Base-by-base conservation (phyloP, 2,797 vertebrate genomes). In the Ctenopoma kingsleyae region DNA sequence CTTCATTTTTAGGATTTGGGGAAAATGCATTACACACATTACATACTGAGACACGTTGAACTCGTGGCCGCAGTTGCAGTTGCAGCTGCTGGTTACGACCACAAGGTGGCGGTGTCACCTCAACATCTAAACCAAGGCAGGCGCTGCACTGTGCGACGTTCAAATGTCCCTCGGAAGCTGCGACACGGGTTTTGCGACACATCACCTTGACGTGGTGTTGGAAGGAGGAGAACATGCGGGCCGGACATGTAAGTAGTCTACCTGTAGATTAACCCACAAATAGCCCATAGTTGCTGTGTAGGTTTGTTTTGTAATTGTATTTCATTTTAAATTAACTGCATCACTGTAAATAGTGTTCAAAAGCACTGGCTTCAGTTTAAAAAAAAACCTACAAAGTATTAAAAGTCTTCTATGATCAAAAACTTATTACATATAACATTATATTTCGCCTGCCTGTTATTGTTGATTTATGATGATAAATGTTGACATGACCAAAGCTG, bases 21-120 rank as follows among this genome's bases (percentile, higher is more conserved):
- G n/a, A n/a, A n/a, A n/a, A n/a, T n/a, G n/a, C 10, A 11, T 12
- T n/a, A n/a, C n/a, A n/a, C n/a, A n/a, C n/a, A n/a, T n/a, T n/a
- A n/a, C n/a, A n/a, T n/a, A n/a, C n/a, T n/a, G n/a, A n/a, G n/a
- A n/a, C n/a, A n/a, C n/a, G 10, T 40, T 12, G 4, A 8, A 16
- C 13, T 62, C 0, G 4, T 10, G 9, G 1, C 2, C 27, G 5
- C 49, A 6, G 10, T 13, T 17, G 6, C 15, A 25, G 1, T 12
- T 86, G 87, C 58, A 83, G 32, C 6, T 67, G 2, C 56, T 13
- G 0, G 0, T 2, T 65, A 3, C 23, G 12, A 32, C 89, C 94
- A 80, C 85, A 40, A 84, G 92, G 72, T 88, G 90, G 93, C 72
- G 72, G 15, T 49, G 61, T 72, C 69, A 66, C 19, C 32, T 77